Percentiles rank a stretch among this genome's conserved stretches.
Evolutionary conservation across 1,140 invertebrate species (phyloP).

Genomic region (Neodiprion fabricii): DNA sequence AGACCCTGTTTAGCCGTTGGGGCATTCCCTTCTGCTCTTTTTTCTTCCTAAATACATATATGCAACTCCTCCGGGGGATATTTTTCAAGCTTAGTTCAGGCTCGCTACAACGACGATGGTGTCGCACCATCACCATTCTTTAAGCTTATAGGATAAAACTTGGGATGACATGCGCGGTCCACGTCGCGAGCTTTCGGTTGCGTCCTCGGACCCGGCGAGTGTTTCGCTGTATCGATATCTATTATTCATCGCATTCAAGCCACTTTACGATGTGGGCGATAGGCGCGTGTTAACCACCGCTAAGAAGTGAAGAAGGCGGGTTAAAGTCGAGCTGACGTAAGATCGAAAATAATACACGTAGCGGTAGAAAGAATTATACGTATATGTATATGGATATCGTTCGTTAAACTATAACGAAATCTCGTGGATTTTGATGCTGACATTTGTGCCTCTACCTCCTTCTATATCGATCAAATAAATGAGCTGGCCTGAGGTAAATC

Average conservation of each 20-base stretch:
- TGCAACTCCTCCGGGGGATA: background rate
- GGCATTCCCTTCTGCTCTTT: no score
- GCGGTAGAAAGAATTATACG: no score
- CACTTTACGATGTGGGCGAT: background rate
- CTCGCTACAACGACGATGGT: background rate
- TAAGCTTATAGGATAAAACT: slow-evolving; percentile 5
- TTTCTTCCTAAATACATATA: background rate
- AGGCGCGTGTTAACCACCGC: background rate
- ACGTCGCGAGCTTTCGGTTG: background rate
- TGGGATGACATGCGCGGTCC: background rate
- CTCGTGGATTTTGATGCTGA: no score
- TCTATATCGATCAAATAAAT: no score
- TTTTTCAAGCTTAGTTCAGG: background rate
- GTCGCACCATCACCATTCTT: slow-evolving; percentile 2
- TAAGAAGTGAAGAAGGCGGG: background rate
- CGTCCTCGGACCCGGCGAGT: background rate
- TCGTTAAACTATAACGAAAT: no score
- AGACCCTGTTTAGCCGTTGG: no score
- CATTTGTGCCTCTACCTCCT: no score
- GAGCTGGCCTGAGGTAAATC: no score
- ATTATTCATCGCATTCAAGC: background rate
- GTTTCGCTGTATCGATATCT: background rate
- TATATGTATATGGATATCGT: no score
- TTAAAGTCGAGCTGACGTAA: background rate
- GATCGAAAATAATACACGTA: background rate